A percentile compares a stretch with the other conserved stretches of the same genome.
These are phyloP conservation scores for Galago senegalensis DNA, from an alignment of 2,797 vertebrate genomes.

Conservation along the genomic window DNA sequence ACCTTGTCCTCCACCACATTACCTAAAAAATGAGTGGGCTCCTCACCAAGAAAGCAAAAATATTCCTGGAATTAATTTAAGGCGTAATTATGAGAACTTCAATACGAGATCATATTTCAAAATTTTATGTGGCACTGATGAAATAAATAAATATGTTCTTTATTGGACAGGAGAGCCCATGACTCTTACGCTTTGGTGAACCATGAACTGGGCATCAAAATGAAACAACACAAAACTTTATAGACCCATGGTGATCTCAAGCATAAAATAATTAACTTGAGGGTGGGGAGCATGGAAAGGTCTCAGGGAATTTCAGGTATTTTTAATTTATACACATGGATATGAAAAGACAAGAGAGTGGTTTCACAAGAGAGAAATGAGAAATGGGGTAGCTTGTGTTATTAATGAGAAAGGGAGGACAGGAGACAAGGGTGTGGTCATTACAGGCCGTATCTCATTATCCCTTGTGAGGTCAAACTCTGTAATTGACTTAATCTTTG, in stretches of 20 bases:
- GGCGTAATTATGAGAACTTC: neutral
- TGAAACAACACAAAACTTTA: neutral
- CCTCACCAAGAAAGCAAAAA: constrained; percentile 7
- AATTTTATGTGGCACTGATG: constrained; percentile 16
- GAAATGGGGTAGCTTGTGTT: neutral
- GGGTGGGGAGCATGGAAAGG: neutral
- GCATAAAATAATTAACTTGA: neutral
- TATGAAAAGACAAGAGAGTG: constrained; percentile 17
- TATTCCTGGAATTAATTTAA: constrained; percentile 47
- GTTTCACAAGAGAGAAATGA: constrained; percentile 21
- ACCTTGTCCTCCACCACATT: neutral
- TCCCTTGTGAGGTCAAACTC: neutral
- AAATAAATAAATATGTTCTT: constrained; percentile 22
- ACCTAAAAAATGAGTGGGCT: neutral
- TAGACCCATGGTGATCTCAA: neutral
- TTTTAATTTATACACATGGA: neutral
- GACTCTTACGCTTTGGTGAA: neutral
- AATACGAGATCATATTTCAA: constrained; percentile 32
- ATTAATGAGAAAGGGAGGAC: neutral
- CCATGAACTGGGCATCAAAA: neutral
- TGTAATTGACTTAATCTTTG: constrained; percentile 9
- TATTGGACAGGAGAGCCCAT: neutral
- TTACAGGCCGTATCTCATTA: neutral
- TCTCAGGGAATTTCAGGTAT: neutral
- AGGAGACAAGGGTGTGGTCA: neutral